A percentile compares a stretch with the other conserved stretches of the same genome.
Evolutionary conservation across 2,113 vertebrate species (phyloP).

Genomic region (Hypanus sabinus): DNA sequence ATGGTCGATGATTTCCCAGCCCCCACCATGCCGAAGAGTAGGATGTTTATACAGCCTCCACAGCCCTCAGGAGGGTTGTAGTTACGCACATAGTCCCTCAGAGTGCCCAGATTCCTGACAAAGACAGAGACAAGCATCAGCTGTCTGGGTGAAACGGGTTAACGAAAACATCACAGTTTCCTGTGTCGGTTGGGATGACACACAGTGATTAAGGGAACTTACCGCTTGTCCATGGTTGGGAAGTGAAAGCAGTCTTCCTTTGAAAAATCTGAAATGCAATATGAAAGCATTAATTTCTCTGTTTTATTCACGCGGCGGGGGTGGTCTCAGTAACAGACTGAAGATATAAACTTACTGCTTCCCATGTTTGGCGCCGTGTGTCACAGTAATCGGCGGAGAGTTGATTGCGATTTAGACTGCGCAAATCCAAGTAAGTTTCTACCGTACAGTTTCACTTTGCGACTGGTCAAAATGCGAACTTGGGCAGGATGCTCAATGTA

Average conservation of each 20-base stretch:
- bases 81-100: not conserved
- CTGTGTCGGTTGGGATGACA: not conserved
- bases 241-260: not conserved
- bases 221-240: not conserved
- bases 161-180: not conserved
- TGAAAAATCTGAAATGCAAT: not conserved
- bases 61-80: not conserved
- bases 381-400: too few species aligned
- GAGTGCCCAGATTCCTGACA: not conserved
- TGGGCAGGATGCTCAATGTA: too few species aligned
- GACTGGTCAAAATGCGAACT: too few species aligned
- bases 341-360: too few species aligned
- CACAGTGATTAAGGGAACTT: not conserved
- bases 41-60: not conserved
- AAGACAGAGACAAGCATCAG: not conserved
- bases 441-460: too few species aligned
- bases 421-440: too few species aligned
- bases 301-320: too few species aligned
- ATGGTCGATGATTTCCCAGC: constrained; percentile 3
- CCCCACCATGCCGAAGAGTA: too few species aligned
- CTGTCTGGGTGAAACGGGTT: not conserved
- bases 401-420: too few species aligned
- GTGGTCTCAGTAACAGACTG: too few species aligned
- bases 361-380: too few species aligned
- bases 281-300: not conserved